Percentiles rank a stretch among this genome's conserved stretches.
Conservation (phyloP, 1,140 invertebrate species). For the Drosophila takahashii region DNA sequence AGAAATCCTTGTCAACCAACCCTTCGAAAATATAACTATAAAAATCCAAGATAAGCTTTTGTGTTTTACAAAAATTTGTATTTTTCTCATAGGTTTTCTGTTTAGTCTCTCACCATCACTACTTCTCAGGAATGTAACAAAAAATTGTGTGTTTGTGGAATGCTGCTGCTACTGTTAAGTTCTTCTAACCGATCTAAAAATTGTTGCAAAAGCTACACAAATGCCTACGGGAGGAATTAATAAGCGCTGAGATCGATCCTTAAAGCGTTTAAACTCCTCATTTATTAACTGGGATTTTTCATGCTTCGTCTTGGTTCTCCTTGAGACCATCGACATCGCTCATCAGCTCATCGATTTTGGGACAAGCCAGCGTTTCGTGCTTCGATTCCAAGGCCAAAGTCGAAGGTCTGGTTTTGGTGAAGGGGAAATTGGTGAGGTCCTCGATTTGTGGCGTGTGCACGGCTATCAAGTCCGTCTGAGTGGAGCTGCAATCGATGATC, state of each 20-base stretch:
- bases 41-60: constrained; percentile 1
- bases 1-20: too few relatives aligned
- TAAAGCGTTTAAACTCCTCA: constrained; percentile 41
- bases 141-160: constrained; percentile 21
- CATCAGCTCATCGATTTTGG: constrained; percentile 34
- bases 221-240: constrained; percentile 49
- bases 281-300: constrained; percentile 39
- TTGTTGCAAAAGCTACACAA: constrained; percentile 70
- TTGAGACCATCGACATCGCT: constrained; percentile 34
- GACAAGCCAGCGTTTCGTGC: constrained; percentile 36
- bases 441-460: constrained; percentile 89
- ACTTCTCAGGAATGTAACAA: constrained; percentile 39
- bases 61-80: constrained; percentile 80
- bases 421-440: constrained; percentile 76
- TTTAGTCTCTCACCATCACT: constrained; percentile 36
- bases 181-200: constrained; percentile 29
- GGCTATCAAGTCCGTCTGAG: constrained; percentile 92
- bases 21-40: not conserved
- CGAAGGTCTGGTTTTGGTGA: constrained; percentile 75
- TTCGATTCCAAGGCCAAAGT: constrained; percentile 73
- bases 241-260: constrained; percentile 62
- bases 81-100: constrained; percentile 51
- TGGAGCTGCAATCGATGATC: constrained; percentile 86
- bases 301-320: constrained; percentile 30
- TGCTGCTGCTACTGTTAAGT: constrained; percentile 25